A percentile compares a stretch with the other conserved stretches of the same genome.
These are phyloP conservation scores for Urosaurus nigricauda DNA, from an alignment of 2,797 vertebrate genomes.

Conservation along the genomic window DNA sequence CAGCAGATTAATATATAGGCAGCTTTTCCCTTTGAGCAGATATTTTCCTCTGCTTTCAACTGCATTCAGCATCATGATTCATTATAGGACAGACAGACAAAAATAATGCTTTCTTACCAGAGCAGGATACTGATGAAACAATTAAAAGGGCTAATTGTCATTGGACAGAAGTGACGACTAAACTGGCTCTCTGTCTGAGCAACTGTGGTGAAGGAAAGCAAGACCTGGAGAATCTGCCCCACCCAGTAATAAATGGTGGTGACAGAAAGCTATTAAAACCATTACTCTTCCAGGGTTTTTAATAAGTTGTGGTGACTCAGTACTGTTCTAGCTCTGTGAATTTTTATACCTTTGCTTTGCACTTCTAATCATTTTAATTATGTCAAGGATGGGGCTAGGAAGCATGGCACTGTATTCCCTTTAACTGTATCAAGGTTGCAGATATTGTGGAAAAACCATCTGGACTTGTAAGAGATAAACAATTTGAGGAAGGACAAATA, in stretches of 20 bases:
- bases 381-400: not conserved
- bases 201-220: not conserved
- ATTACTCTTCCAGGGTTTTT: not conserved
- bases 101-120: not conserved
- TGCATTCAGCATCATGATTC: not conserved
- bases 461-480: not conserved
- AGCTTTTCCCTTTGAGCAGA: not conserved
- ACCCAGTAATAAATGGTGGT: not conserved
- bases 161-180: not conserved
- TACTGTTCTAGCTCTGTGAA: not conserved
- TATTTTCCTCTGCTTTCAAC: not conserved
- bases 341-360: not conserved
- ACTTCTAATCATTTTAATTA: not conserved
- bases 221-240: not conserved
- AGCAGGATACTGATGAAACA: not conserved
- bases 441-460: not conserved
- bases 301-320: not conserved
- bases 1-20: not conserved
- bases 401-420: not conserved
- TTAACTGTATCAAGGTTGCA: not conserved
- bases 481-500: not conserved
- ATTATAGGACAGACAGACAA: not conserved
- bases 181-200: not conserved
- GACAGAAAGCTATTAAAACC: not conserved
- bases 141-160: not conserved